phyloP scores from a whole-genome alignment of 2,797 vertebrate genomes.

The Rhinella marina region DNA sequence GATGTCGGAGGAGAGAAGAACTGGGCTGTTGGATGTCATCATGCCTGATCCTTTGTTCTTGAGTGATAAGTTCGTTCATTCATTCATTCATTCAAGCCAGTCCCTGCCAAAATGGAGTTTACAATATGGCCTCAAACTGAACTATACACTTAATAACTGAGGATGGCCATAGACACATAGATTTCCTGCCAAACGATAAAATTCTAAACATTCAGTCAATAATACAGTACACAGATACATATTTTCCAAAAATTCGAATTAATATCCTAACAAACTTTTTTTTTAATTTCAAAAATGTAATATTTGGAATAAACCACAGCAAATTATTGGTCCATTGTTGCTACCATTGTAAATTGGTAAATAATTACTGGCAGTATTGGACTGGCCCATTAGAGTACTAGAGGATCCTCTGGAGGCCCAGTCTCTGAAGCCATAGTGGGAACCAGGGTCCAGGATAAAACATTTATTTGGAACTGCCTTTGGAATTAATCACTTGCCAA shows the following conservation, averaged over 20 bases:
- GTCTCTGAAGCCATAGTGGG: too few relatives aligned
- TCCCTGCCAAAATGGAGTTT: background rate
- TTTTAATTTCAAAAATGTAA: background rate
- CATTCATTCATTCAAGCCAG: background rate
- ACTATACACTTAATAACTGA: background rate
- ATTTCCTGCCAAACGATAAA: background rate
- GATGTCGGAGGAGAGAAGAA: too few relatives aligned
- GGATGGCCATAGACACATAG: background rate
- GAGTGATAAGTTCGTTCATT: background rate
- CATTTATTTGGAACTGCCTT: too few relatives aligned
- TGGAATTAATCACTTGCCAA: too few relatives aligned
- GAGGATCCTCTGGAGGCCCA: too few relatives aligned
- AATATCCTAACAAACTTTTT: background rate
- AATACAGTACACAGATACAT: background rate
- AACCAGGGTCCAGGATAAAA: too few relatives aligned
- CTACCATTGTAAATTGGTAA: too few relatives aligned
- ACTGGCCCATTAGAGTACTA: too few relatives aligned
- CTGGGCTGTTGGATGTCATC: too few relatives aligned
- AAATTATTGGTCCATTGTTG: background rate
- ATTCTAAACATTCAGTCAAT: background rate
- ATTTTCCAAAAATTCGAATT: background rate
- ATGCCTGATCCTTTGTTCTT: too few relatives aligned
- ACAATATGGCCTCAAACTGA: background rate
- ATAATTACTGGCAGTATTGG: too few relatives aligned
- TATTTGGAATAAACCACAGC: background rate